phyloP scores from a whole-genome alignment of 1,140 invertebrate genomes.

The Ptiloglossa arizonensis region DNA sequence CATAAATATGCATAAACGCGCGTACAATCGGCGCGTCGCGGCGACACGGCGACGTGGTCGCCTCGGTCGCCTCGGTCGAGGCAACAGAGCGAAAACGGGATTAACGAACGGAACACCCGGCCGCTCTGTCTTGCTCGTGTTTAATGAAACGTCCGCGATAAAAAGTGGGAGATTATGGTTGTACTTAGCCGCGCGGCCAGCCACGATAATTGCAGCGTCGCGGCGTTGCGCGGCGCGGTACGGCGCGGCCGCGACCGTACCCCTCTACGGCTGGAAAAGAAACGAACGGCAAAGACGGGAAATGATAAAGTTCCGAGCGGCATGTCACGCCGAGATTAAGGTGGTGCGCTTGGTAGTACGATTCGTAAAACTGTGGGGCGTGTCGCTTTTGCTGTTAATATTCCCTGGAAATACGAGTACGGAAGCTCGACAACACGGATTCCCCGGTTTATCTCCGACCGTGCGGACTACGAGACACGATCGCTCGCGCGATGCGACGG shows the following conservation, averaged over 20 bases:
- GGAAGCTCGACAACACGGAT: too few species aligned
- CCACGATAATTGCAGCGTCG: slow-evolving; percentile 5
- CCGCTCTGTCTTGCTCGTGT: background rate
- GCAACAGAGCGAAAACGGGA: background rate
- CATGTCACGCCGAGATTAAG: slow-evolving; percentile 17
- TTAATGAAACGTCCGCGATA: slow-evolving; percentile 26
- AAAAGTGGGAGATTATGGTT: slow-evolving; percentile 29
- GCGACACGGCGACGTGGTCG: background rate
- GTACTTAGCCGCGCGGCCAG: slow-evolving; percentile 16
- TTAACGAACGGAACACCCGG: background rate
- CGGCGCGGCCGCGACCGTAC: background rate
- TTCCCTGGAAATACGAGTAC: background rate
- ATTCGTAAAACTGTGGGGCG: background rate
- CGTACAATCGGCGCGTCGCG: background rate
- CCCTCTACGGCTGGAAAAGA: background rate
- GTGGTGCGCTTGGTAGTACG: background rate
- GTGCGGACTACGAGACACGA: too few species aligned
- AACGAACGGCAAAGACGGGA: background rate
- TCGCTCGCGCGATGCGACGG: too few species aligned
- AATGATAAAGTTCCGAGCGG: slow-evolving; percentile 17
- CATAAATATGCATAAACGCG: slow-evolving; percentile 18
- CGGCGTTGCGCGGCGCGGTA: background rate
- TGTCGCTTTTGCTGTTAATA: background rate
- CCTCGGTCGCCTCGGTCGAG: too few species aligned
- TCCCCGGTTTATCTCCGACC: too few species aligned